phyloP scores from a whole-genome alignment of 2,797 vertebrate genomes.

The Simalia tracyae region DNA sequence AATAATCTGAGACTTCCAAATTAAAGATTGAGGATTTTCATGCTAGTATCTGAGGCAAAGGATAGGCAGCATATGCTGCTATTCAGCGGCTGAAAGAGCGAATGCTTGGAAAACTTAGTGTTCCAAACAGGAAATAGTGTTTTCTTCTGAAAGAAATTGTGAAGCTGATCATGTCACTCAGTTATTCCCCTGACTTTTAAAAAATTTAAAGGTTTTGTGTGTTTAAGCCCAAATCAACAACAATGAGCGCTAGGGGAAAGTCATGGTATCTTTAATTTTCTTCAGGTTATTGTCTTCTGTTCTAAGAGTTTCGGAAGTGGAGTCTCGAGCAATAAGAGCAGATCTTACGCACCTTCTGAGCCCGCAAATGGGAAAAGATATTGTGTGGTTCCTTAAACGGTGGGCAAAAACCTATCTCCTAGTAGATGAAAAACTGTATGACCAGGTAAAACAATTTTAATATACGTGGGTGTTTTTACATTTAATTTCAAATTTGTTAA shows the following conservation, averaged over 20 bases:
- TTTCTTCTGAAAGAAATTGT: conserved; percentile 5
- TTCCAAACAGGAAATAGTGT: conserved; percentile 3
- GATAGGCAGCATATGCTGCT: background rate
- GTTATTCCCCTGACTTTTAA: background rate
- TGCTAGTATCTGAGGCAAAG: background rate
- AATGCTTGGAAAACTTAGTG: background rate
- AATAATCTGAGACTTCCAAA: conserved; percentile 18
- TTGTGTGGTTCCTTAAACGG: conserved; percentile 95
- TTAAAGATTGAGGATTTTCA: conserved; percentile 20
- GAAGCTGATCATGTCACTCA: background rate
- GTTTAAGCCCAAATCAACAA: background rate
- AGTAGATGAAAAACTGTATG: conserved; percentile 95
- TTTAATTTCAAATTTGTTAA: background rate
- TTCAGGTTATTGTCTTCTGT: conserved; percentile 92
- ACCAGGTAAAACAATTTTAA: conserved; percentile 82
- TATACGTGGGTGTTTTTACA: background rate
- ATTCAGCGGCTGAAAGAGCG: background rate
- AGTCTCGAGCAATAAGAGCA: conserved; percentile 94
- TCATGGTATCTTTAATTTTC: conserved; percentile 53
- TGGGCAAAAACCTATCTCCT: conserved; percentile 98
- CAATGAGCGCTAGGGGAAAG: background rate
- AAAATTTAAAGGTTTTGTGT: background rate
- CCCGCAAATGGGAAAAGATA: conserved; percentile 99
- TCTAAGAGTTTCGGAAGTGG: conserved; percentile 94
- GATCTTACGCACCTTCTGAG: conserved; percentile 92